A percentile compares a stretch with the other conserved stretches of the same genome.
Conservation (phyloP, 2,113 vertebrate species). For the Paramormyrops kingsleyae region DNA sequence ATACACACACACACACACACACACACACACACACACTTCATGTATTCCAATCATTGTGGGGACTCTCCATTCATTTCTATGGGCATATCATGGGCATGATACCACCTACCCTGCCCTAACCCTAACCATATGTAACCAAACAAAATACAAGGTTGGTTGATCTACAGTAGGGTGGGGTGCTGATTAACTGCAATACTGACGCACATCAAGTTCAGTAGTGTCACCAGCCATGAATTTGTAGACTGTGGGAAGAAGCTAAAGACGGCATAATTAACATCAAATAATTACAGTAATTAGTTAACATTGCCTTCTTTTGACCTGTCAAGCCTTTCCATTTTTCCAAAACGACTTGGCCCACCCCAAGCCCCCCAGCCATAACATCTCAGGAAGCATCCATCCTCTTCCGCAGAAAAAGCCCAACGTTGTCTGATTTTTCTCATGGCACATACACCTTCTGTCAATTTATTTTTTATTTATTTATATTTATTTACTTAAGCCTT, state of each 20-base stretch:
- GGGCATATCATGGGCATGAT: no score
- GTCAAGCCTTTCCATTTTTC: not conserved
- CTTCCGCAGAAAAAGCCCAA: not conserved
- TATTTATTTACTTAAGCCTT: not conserved
- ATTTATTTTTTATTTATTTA: not conserved
- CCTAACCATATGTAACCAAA: not conserved
- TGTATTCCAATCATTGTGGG: not conserved
- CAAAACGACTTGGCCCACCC: not conserved
- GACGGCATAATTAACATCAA: not conserved
- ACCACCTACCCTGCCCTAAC: not conserved
- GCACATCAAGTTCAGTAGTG: not conserved
- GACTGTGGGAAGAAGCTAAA: not conserved
- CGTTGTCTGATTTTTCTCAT: not conserved
- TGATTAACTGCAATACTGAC: not conserved
- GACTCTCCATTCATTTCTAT: no score
- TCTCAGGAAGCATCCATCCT: not conserved
- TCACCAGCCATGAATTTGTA: not conserved
- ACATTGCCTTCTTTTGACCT: not conserved
- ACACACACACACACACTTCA: not conserved
- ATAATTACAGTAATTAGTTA: not conserved
- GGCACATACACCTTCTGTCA: not conserved
- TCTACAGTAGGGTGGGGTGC: not conserved
- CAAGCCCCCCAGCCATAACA: not conserved
- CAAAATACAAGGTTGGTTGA: not conserved
- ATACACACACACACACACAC: no score